Evolutionary conservation across 2,797 vertebrate species (phyloP).

Genomic region (Anniella stebbinsi): DNA sequence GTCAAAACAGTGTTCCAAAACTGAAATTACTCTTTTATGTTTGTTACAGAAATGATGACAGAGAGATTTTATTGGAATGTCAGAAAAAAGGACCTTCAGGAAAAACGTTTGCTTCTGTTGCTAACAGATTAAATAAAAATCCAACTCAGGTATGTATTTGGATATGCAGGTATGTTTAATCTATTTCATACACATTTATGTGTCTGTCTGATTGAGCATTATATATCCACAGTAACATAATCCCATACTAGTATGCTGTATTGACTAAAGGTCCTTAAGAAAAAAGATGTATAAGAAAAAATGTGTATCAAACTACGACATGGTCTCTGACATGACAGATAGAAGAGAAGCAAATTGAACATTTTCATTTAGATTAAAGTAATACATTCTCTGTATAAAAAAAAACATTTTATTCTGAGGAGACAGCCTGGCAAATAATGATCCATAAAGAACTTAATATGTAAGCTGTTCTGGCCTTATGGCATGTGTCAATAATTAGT

Average conservation of each 20-base stretch:
- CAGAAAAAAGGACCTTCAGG: conserved; percentile 90
- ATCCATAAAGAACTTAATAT: not conserved
- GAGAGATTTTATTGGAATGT: conserved; percentile 90
- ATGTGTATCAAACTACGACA: not conserved
- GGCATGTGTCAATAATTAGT: not conserved
- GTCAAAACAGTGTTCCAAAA: conserved; percentile 17
- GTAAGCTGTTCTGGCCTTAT: not conserved
- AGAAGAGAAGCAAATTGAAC: not conserved
- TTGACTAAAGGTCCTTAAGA: not conserved
- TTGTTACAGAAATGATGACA: conserved; percentile 90
- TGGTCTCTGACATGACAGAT: not conserved
- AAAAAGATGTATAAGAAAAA: not conserved
- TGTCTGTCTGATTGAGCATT: not conserved
- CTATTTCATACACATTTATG: not conserved
- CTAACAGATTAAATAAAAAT: conserved; percentile 89
- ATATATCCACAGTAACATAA: not conserved
- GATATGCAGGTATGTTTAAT: not conserved
- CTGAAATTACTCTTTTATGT: conserved; percentile 46
- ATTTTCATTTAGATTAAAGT: not conserved
- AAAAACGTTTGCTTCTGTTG: conserved; percentile 89
- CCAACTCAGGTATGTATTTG: conserved; percentile 84
- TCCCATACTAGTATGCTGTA: not conserved
- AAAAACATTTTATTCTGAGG: not conserved
- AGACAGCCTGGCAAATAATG: not conserved
- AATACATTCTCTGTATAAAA: not conserved